Conservation (phyloP, 2,888 invertebrate species). For the Meloe dianella region DNA sequence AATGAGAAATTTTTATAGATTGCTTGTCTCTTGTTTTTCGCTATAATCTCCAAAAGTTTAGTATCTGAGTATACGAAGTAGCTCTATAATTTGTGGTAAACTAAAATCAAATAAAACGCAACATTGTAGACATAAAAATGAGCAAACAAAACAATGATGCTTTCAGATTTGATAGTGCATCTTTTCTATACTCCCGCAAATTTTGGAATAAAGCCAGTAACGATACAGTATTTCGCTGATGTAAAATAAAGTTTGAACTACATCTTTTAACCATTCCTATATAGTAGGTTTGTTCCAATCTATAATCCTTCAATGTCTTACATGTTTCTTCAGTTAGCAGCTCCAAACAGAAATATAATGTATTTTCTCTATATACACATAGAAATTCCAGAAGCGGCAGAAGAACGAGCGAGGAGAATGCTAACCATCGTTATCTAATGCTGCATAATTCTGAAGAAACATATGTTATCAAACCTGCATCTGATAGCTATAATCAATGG, state of each 20-base stretch:
- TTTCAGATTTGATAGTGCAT: neutral
- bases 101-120: neutral
- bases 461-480: no score
- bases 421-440: no score
- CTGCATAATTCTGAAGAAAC: no score
- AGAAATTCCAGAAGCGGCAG: no score
- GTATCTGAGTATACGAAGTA: neutral
- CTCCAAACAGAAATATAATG: no score
- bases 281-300: neutral
- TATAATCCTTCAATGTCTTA: no score
- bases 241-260: neutral
- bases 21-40: neutral
- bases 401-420: no score
- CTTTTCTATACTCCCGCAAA: neutral
- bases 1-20: neutral
- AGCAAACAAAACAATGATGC: neutral
- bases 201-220: neutral
- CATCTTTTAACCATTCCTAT: neutral
- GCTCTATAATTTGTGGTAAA: neutral
- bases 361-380: no score
- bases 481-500: no score
- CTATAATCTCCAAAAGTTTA: neutral
- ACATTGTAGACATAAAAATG: neutral
- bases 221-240: neutral
- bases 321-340: no score